A percentile compares a stretch with the other conserved stretches of the same genome.
Evolutionary conservation across 2,113 vertebrate species (phyloP).

Genomic region (Perca schrenkii): DNA sequence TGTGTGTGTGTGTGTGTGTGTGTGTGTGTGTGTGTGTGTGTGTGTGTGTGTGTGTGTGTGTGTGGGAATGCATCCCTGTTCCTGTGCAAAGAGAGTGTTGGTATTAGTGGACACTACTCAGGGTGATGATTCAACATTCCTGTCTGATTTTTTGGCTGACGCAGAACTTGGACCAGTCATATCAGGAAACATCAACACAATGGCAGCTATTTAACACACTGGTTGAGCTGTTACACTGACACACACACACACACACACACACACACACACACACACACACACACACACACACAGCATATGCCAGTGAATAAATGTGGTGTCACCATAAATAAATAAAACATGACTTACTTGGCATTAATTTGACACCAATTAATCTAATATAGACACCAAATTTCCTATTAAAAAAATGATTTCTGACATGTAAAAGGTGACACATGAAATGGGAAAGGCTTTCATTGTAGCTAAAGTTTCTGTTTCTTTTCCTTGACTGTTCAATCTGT

Average conservation of each 20-base stretch:
- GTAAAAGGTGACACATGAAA: background rate
- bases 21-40: constrained; percentile 35
- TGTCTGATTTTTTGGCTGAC: constrained; percentile 53
- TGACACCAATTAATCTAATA: background rate
- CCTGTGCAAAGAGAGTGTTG: constrained; percentile 20
- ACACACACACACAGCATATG: constrained; percentile 4
- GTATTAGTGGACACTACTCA: constrained; percentile 70
- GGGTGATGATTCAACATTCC: constrained; percentile 76
- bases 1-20: constrained; percentile 1
- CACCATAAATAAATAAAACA: background rate
- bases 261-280: constrained; percentile 18
- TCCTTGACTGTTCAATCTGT: constrained; percentile 6
- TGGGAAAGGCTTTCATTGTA: background rate
- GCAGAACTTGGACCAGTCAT: constrained; percentile 50
- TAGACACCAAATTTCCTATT: background rate
- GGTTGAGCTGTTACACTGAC: no score
- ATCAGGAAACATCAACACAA: constrained; percentile 49
- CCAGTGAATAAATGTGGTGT: background rate
- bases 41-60: constrained; percentile 29
- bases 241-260: constrained; percentile 2
- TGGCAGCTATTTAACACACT: constrained; percentile 33
- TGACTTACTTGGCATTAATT: background rate
- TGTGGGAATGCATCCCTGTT: constrained; percentile 6
- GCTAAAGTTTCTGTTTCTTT: background rate
- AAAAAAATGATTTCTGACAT: background rate